Base-by-base conservation (phyloP, 1,140 invertebrate species). In the Chrysopa pallens region DNA sequence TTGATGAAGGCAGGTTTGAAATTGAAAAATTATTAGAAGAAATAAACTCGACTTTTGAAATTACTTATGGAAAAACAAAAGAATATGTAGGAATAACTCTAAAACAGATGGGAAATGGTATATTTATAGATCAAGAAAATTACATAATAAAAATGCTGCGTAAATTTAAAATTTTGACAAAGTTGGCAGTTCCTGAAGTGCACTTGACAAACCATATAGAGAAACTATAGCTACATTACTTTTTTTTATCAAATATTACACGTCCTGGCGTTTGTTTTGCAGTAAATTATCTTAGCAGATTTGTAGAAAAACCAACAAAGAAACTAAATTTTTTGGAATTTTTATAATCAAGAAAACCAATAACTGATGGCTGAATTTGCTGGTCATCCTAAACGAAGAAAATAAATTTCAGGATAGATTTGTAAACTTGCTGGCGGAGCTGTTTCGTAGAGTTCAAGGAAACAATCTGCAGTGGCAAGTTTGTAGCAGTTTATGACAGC, bases 181-280 rank as follows among this genome's bases (percentile, higher is more conserved):
- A 42, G 50, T 46, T 42, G 46, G 47, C 40, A 13, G 45, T 11
- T 46, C 40, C 28, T 12, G 3, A 33, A 9, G 8, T 33, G 31
- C 39, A 38, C 36, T 42, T 42, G 39, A 38, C 31, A 27, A 29
- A 40, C 29, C 44, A 46, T 44, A 40, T 48, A 12, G 28, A 40
- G 28, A 38, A 33, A 8, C 37, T 39, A 52, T 63, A 11, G 57
- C 59, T 11, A 51, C 53, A 12, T 44, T 64, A 9, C 46, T 63
- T 36, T 60, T n/a, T 60, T 40, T 43, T 63, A 29, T 48, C 58
- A 1, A 46, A 49, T 3, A 53, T 23, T 23, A 23, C 17, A 23
- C 17, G 17, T 3, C 17, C 17, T 5, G 27, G 64, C 46, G 58
- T 65, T 9, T 43, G 43, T n/a, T 54, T 51, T 52, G 51, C 48